These are phyloP conservation scores for Laupala kohalensis DNA, from an alignment of 1,140 invertebrate species.

Conservation along the genomic window DNA sequence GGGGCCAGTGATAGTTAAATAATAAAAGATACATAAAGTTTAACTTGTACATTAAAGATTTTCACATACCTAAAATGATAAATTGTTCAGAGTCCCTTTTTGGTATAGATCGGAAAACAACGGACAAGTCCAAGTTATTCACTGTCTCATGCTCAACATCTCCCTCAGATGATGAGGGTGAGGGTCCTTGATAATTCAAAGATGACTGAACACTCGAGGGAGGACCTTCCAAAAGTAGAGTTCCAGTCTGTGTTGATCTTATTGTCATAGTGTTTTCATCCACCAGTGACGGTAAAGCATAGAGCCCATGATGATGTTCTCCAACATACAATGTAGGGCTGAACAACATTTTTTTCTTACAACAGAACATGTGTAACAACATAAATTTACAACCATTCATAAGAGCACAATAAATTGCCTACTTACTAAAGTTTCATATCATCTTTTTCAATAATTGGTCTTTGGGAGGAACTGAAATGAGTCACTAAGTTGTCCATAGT, in stretches of 20 bases:
- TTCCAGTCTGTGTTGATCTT: constrained; percentile 39
- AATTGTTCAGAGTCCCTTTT: not conserved
- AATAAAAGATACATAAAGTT: no score
- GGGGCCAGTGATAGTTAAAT: no score
- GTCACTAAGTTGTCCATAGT: constrained; percentile 61
- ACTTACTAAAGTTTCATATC: constrained; percentile 66
- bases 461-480: constrained; percentile 32
- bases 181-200: not conserved
- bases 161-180: not conserved
- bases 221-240: constrained; percentile 52
- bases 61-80: not conserved
- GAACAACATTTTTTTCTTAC: constrained; percentile 20
- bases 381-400: not conserved
- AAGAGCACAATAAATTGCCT: not conserved
- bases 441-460: constrained; percentile 32
- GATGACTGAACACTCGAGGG: constrained; percentile 12
- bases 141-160: not conserved
- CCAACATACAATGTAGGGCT: constrained; percentile 90
- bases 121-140: constrained; percentile 3
- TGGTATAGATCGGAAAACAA: constrained; percentile 7
- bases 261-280: constrained; percentile 70
- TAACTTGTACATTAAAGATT: no score
- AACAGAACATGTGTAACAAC: not conserved
- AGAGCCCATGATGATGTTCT: constrained; percentile 73
- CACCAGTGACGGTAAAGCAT: constrained; percentile 81